These are phyloP conservation scores for Campylomormyrus numenius DNA, from an alignment of 2,113 vertebrate genomes.

Conservation along the genomic window DNA sequence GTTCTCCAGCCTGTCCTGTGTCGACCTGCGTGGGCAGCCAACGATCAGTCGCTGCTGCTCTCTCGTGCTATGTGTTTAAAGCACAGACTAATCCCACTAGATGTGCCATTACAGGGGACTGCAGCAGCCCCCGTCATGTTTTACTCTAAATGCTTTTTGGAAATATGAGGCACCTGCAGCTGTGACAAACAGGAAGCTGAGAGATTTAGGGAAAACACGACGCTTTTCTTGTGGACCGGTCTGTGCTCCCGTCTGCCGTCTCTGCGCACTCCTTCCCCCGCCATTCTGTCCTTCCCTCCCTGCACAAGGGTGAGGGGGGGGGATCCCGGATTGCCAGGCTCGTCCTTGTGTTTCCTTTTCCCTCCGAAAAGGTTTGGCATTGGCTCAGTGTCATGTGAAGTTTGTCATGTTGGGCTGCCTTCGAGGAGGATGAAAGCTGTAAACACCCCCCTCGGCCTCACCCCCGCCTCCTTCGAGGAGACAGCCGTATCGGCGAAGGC, in stretches of 20 bases:
- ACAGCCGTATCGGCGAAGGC: not conserved
- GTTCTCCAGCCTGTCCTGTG: not conserved
- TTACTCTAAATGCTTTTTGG: not conserved
- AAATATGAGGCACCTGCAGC: not conserved
- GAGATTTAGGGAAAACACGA: not conserved
- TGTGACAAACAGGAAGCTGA: not conserved
- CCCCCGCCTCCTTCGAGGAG: not conserved
- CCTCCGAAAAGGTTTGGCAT: not conserved
- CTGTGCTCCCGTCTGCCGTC: not conserved
- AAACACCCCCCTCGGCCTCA: conserved; percentile 30
- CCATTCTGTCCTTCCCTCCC: not conserved
- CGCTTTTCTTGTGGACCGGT: not conserved
- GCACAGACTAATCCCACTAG: not conserved
- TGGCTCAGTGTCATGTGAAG: conserved; percentile 23
- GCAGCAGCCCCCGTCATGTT: not conserved
- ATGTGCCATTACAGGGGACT: not conserved
- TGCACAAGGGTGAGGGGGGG: not conserved
- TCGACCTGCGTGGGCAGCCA: not conserved
- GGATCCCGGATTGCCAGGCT: not conserved
- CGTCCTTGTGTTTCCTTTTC: not conserved
- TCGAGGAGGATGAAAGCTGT: conserved; percentile 34
- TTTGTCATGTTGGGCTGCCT: conserved; percentile 17
- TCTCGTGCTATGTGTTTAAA: not conserved
- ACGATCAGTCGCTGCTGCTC: not conserved
- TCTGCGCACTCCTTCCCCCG: not conserved